Conservation (phyloP, 2,113 vertebrate genomes). For the Calidris pugnax region DNA sequence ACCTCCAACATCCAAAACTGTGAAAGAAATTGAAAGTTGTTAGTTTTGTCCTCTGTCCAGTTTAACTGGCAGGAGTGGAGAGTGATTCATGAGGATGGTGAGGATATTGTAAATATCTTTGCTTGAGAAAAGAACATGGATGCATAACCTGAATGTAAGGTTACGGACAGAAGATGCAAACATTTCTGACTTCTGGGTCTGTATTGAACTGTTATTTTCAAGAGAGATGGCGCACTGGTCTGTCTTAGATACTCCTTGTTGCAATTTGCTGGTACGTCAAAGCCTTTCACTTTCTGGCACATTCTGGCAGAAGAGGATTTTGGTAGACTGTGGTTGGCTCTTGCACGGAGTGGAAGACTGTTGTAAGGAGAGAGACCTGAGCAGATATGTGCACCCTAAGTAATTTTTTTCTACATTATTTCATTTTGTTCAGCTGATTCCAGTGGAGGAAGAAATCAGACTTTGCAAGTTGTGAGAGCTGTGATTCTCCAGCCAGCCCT, state of each 20-base stretch:
- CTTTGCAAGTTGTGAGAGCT: background rate
- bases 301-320: background rate
- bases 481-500: background rate
- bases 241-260: background rate
- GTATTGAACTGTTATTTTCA: background rate
- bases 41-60: background rate
- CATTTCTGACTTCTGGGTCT: background rate
- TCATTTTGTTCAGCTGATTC: background rate
- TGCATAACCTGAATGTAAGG: background rate
- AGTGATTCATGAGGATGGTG: background rate
- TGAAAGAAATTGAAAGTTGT: background rate
- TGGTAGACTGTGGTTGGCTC: background rate
- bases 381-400: background rate
- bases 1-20: background rate
- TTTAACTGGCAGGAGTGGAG: background rate
- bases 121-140: background rate
- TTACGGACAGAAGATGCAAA: background rate
- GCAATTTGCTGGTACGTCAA: background rate
- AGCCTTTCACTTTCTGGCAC: background rate
- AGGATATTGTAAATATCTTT: background rate
- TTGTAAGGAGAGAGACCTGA: background rate
- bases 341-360: background rate
- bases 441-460: background rate
- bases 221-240: fast-evolving
- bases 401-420: background rate